Base-by-base conservation (phyloP, 2,888 invertebrate genomes). In the Alsophila aescularia region DNA sequence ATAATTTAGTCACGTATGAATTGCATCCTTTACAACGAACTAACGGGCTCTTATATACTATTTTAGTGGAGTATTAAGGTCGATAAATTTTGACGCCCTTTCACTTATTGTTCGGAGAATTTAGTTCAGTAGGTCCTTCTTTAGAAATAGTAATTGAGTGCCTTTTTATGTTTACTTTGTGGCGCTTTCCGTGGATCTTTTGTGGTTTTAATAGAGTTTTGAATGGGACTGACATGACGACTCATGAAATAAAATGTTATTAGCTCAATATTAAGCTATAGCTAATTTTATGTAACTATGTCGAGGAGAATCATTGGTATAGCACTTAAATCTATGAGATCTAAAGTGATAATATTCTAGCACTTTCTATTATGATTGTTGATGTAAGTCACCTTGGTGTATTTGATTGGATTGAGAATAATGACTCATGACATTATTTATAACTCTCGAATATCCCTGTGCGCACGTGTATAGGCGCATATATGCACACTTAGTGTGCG, bases 41-140 rank as follows among this genome's bases (percentile, higher is more conserved):
- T 84, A 85, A 85, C 85, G 85, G 85, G 66, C 62, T 74, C 77
- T 73, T 80, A n/a, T 79, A 66, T 73, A 70, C 69, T 64, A 68
- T 64, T 75, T 72, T 64, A 66, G 69, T 69, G 71, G 59, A 68
- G 62, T 70, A 75, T 76, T 69, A 69, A 73, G 69, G 58, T 69
- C 73, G 72, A 76, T 75, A 75, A 18, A n/a, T 80, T 79, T 75
- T 75, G 75, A 63, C 64, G 72, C 70, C 74, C 72, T 79, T 83
- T 82, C 79, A 70, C 65, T 66, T 69, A 67, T 69, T 70, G 70
- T 72, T 69, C 57, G 55, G 10, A 21, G 36, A 50, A 63, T 66
- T 66, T 70, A 48, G 77, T 58, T 69, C 64, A 75, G 69, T 75
- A 45, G 72, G 70, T 66, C 69, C 61, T 56, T 40, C 62, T 58